phyloP scores from a whole-genome alignment of 1,140 invertebrate genomes.

The Musca domestica region DNA sequence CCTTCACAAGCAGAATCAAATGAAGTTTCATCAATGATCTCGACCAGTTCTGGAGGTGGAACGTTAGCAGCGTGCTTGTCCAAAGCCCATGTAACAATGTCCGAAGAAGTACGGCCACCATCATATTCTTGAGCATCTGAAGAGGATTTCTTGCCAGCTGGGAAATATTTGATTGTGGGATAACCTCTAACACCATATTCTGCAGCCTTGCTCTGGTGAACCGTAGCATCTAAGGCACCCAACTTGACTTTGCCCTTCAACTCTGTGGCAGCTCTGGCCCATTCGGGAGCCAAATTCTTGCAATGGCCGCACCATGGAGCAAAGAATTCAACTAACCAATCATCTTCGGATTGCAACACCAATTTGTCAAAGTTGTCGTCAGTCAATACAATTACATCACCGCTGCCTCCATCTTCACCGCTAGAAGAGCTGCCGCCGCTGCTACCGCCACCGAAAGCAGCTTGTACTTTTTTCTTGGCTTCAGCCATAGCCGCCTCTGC shows the following conservation, averaged over 20 bases:
- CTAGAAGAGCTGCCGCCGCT: conserved; percentile 28
- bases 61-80: conserved; percentile 85
- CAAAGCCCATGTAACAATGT: conserved; percentile 89
- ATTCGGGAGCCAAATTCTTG: conserved; percentile 93
- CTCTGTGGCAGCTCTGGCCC: conserved; percentile 89
- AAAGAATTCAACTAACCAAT: conserved; percentile 97
- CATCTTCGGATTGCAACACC: conserved; percentile 86
- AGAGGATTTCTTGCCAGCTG: conserved; percentile 73
- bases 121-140: conserved; percentile 75
- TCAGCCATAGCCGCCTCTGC: conserved; percentile 74
- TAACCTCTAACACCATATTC: conserved; percentile 86
- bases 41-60: conserved; percentile 83
- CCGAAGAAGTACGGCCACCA: conserved; percentile 86
- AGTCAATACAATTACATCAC: conserved; percentile 88
- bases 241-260: conserved; percentile 95
- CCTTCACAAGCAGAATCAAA: conserved; percentile 78
- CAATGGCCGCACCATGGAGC: conserved; percentile 97
- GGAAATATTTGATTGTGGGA: conserved; percentile 96
- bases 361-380: conserved; percentile 91
- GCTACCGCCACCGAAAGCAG: conserved; percentile 43
- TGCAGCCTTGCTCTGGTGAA: conserved; percentile 74
- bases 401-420: conserved; percentile 44
- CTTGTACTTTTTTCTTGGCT: conserved; percentile 48
- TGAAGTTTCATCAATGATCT: conserved; percentile 64
- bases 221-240: conserved; percentile 95